These are phyloP conservation scores for Natator depressus DNA, from an alignment of 2,113 vertebrate genomes.

Conservation along the genomic window DNA sequence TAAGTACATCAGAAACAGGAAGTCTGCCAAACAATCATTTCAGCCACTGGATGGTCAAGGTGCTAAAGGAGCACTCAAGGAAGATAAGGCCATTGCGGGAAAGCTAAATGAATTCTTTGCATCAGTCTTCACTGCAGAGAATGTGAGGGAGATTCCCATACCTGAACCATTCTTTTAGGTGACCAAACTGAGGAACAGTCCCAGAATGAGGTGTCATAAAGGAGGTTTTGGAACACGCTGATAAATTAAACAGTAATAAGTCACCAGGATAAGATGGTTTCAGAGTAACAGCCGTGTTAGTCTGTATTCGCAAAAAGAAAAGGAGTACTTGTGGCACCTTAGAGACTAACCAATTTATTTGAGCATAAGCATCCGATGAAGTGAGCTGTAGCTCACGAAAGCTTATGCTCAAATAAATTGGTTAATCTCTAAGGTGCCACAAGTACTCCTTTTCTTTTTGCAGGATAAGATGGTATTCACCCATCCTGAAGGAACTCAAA, in stretches of 20 bases:
- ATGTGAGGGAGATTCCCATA: background rate
- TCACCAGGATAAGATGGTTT: background rate
- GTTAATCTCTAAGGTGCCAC: no score
- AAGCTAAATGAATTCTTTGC: background rate
- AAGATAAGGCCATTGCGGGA: background rate
- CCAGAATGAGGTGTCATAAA: background rate
- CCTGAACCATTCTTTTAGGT: background rate
- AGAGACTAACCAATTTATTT: no score
- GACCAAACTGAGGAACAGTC: background rate
- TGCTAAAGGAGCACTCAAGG: background rate
- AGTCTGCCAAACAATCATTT: background rate
- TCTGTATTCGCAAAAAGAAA: no score
- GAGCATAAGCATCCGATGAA: no score
- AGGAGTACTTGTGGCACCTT: no score
- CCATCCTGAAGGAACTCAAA: background rate
- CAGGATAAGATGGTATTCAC: background rate
- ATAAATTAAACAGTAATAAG: background rate
- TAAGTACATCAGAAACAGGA: background rate
- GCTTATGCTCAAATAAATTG: no score
- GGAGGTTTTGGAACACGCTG: background rate
- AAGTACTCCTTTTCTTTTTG: no score
- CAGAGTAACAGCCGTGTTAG: no score
- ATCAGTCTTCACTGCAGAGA: background rate
- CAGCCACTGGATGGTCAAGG: background rate
- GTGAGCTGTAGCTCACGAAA: no score